These are phyloP conservation scores for Staurois parvus DNA, from an alignment of 2,797 vertebrate species.

Conservation along the genomic window DNA sequence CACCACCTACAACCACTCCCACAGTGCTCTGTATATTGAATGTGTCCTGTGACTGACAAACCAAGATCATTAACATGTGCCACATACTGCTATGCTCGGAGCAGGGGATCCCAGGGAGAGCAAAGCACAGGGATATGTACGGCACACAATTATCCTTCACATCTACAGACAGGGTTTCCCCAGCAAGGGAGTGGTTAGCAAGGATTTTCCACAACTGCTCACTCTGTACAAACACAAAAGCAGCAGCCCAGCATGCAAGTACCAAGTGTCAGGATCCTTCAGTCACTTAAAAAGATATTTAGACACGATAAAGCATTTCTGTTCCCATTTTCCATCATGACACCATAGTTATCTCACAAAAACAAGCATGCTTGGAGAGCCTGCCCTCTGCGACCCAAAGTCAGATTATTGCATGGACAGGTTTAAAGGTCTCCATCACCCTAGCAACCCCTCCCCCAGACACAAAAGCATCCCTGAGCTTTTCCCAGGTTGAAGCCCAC, in stretches of 20 bases:
- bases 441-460: background rate
- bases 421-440: background rate
- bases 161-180: constrained; percentile 33
- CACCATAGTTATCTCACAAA: background rate
- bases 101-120: constrained; percentile 6
- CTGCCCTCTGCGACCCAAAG: background rate
- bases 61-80: background rate
- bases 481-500: background rate
- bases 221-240: constrained; percentile 4
- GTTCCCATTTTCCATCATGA: background rate
- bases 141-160: constrained; percentile 14
- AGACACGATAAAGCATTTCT: background rate
- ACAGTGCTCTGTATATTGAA: background rate
- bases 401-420: background rate
- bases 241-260: background rate
- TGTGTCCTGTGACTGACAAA: background rate
- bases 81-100: background rate
- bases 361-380: background rate
- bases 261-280: background rate
- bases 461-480: background rate
- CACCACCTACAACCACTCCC: background rate
- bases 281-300: background rate
- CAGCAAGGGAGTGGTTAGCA: constrained; percentile 43
- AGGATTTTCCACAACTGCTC: constrained; percentile 22
- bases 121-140: background rate